These are phyloP conservation scores for Pogona vitticeps DNA, from an alignment of 2,113 vertebrate genomes.

Conservation along the genomic window DNA sequence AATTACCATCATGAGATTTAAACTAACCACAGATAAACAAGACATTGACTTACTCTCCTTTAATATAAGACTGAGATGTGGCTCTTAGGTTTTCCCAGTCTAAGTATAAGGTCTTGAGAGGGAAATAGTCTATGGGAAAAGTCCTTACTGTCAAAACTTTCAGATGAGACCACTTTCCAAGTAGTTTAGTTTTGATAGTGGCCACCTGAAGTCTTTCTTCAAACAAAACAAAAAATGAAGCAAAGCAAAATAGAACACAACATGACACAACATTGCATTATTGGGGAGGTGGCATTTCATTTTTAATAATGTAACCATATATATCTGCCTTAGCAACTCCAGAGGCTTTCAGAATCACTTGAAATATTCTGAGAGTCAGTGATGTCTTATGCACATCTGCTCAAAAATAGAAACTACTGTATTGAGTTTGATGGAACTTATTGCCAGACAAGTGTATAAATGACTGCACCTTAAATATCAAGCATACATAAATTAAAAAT, in stretches of 20 bases:
- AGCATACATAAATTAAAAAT: background rate
- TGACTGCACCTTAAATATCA: background rate
- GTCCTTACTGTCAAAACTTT: constrained; percentile 16
- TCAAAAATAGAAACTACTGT: background rate
- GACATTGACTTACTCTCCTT: constrained; percentile 8
- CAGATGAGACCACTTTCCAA: constrained; percentile 8
- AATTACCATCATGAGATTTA: constrained; percentile 20
- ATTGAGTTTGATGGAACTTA: background rate
- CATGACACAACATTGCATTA: background rate
- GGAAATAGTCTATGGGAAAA: constrained; percentile 16
- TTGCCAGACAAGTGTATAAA: background rate
- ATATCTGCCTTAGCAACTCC: constrained; percentile 27
- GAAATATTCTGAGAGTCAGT: background rate
- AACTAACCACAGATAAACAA: constrained; percentile 17
- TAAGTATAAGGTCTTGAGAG: constrained; percentile 34
- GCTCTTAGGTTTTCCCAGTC: constrained; percentile 41
- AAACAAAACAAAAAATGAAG: constrained; percentile 22
- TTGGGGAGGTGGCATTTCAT: constrained; percentile 29
- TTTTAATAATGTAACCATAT: constrained; percentile 14
- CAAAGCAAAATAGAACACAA: no score
- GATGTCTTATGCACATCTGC: background rate
- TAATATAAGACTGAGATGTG: background rate
- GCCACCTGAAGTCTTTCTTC: constrained; percentile 27
- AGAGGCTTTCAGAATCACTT: constrained; percentile 8
- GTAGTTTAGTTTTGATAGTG: background rate